Evolutionary conservation across 2,888 invertebrate genomes (phyloP), one percentile per base, ranked within the genome.

Genomic region (Hirudinaria manillensis): DNA sequence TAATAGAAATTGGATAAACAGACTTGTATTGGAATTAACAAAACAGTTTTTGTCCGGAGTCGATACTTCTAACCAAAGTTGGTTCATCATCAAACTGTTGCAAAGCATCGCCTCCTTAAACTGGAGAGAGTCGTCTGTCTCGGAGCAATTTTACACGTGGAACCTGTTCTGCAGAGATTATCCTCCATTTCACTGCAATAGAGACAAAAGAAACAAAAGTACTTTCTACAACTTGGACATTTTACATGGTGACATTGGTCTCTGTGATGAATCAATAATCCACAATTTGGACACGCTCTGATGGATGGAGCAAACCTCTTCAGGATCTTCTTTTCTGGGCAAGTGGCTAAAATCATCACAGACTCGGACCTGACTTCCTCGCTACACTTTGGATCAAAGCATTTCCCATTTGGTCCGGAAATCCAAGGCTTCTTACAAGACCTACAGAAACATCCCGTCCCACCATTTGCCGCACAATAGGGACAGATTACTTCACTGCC

Each of bases 151-250:
- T 13, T 4, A n/a, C 61, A 61, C 13, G 3, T 21, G 6, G 56
- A 61, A 61, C 7, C 21, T 27, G 13, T 7, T 4, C 24, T 61
- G 61, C 45, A 61, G 13, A 61, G 24, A 27, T 61, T n/a, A 24
- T n/a, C 10, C n/a, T 61, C 61, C 13, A 13, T 24, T 7, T 13
- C 19, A 16, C 27, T 38, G 38, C 65, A 34, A 24, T 74, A 10
- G 21, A 74, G 45, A 32, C 74, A 74, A 56, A 45, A 74, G 66
- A 74, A 74, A 66, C 74, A 74, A 66, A 74, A 74, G 27, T 24
- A 74, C 6, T 66, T 53, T 10, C n/a, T 36, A 16, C 74, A 74
- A 27, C 34, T 45, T n/a, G n/a, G 16, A 45, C 74, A 74, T 16
- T 21, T 7, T n/a, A 74, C 56, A 27, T 38, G 74, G 1, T 38